A percentile compares a stretch with the other conserved stretches of the same genome.
phyloP scores from a whole-genome alignment of 2,888 invertebrate genomes.

The Ctenicera cuprea region DNA sequence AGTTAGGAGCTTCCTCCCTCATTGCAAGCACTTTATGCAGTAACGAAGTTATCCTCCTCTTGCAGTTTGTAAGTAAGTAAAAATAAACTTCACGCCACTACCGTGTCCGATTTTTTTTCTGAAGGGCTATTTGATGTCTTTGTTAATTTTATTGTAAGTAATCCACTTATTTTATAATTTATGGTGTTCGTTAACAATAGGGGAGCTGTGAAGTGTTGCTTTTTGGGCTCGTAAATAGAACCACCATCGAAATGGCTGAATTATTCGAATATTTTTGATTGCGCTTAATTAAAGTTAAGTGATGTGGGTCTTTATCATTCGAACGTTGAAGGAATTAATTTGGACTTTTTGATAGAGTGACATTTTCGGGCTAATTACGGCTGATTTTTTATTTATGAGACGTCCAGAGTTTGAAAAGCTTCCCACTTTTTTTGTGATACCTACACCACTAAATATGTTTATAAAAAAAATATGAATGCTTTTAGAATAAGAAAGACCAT shows the following conservation, averaged over 20 bases:
- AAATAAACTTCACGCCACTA: background rate
- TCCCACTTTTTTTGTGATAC: too few species aligned
- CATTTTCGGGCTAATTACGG: slow-evolving; percentile 2
- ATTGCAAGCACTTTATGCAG: slow-evolving; percentile 23
- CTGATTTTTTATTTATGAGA: slow-evolving; percentile 10
- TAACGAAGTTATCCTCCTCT: slow-evolving; percentile 37
- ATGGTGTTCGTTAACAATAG: slow-evolving; percentile 42
- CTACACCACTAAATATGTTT: too few species aligned
- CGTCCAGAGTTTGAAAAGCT: background rate
- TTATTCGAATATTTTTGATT: slow-evolving; percentile 49
- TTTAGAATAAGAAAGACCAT: background rate
- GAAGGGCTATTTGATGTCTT: slow-evolving; percentile 35
- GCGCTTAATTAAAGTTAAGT: slow-evolving; percentile 47
- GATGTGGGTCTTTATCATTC: slow-evolving; percentile 50
- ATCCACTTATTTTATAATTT: slow-evolving; percentile 46
- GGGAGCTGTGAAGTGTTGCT: slow-evolving; percentile 42
- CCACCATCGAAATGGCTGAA: slow-evolving; percentile 48
- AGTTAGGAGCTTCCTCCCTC: slow-evolving; percentile 18
- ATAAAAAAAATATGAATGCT: too few species aligned
- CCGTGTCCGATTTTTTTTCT: slow-evolving; percentile 24
- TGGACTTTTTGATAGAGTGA: slow-evolving; percentile 20
- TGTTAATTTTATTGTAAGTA: slow-evolving; percentile 37
- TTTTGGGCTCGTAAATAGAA: slow-evolving; percentile 28
- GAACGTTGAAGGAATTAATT: slow-evolving; percentile 34
- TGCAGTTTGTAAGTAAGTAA: background rate